phyloP scores from a whole-genome alignment of 2,797 vertebrate species.

The Tangara arthus region DNA sequence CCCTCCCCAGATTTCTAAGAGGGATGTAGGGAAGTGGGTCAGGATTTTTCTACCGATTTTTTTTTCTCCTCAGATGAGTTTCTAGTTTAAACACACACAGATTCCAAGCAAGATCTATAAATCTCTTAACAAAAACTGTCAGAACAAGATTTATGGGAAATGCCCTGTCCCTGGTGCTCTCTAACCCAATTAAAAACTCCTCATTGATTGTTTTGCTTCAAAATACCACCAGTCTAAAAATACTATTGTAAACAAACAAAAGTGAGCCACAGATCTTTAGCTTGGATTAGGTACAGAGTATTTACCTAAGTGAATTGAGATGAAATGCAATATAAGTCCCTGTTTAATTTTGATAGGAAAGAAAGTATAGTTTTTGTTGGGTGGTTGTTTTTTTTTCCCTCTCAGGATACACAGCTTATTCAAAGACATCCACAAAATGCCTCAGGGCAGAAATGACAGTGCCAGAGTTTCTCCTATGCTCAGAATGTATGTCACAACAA shows the following conservation, averaged over 20 bases:
- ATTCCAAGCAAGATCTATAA: neutral
- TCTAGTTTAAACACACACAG: neutral
- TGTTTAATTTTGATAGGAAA: neutral
- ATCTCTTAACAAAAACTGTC: constrained; percentile 9
- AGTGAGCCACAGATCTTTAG: neutral
- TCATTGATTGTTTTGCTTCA: neutral
- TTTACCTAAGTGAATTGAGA: neutral
- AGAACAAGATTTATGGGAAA: constrained; percentile 19
- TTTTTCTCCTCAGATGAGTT: neutral
- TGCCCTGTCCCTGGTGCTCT: neutral
- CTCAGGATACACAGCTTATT: neutral
- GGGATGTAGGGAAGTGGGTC: neutral
- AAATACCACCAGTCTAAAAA: constrained; percentile 14
- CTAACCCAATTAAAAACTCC: constrained; percentile 32
- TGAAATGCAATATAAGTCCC: neutral
- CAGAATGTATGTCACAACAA: neutral
- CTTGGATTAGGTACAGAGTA: neutral
- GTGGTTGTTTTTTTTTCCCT: neutral
- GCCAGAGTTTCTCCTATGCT: neutral
- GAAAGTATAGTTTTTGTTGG: rapidly evolving
- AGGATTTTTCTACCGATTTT: neutral
- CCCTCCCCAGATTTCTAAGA: neutral
- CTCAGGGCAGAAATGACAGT: neutral
- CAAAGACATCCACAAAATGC: neutral
- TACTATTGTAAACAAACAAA: neutral